Evolutionary conservation across 2,113 vertebrate genomes (phyloP), one percentile per base, ranked within the genome.

Genomic region (Brienomyrus longianalis): DNA sequence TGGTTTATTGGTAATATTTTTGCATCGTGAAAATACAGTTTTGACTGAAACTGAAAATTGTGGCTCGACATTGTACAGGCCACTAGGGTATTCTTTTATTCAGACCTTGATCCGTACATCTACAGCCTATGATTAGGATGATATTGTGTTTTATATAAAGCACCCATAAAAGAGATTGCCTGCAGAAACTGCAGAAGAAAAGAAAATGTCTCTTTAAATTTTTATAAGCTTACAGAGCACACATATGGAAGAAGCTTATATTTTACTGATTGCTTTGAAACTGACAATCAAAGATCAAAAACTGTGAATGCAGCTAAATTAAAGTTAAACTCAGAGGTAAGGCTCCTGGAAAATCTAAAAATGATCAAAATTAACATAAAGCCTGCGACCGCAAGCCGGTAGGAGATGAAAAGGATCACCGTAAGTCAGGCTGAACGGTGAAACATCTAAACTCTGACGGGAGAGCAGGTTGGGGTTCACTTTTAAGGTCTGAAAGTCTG

Each of bases 261-360:
- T 87, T 86, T 86, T 54, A 54, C 50, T 86, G 47, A 86, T 27
- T 51, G 52, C 84, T 31, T 87, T 87, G 52, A 87, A 54, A 56
- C 86, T 54, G 23, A 56, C 51, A 87, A 54, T 87, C 83, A 86
- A 27, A 48, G 83, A 27, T 23, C 45, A 86, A 47, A 87, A 54
- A 19, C 47, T 51, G 86, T 59, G 50, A 39, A 56, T 54, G 51
- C 31, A 56, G 86, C 23, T 50, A 54, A 87, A 27, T 87, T 87
- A 35, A 54, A 87, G 31, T 87, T 9, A 80, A 80, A 87, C 86
- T 87, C 86, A 39, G 31, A 87, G 23, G 31, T 51, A 39, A 56
- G 51, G 27, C 31, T 87, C 43, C 50, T 54, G 15, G 52, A 43
- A 59, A 87, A 54, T 31, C n/a, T 56, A 54, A 56, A 47, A 80